Evolutionary conservation across 2,888 invertebrate genomes (phyloP).

Genomic region (Callimorpha dominula): DNA sequence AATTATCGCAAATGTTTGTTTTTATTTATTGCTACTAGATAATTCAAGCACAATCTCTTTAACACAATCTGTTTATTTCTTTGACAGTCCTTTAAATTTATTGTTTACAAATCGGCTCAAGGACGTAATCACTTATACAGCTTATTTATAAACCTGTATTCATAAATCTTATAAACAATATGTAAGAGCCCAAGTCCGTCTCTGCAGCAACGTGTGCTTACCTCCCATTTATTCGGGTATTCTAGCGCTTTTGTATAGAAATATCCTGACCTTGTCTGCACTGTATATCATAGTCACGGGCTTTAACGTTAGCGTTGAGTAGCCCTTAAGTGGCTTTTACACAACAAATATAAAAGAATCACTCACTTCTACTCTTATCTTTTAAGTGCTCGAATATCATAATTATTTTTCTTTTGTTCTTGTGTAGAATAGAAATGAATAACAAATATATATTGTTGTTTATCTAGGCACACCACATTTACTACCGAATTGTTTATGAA

Average conservation of each 20-base stretch:
- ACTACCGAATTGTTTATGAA: too few relatives aligned
- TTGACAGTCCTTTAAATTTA: too few relatives aligned
- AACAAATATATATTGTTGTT: too few relatives aligned
- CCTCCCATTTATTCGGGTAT: conserved; percentile 25
- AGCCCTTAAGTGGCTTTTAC: conserved; percentile 26
- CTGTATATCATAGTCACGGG: conserved; percentile 24
- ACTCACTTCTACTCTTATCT: neutral
- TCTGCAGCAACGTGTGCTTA: conserved; percentile 23
- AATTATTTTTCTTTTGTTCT: neutral
- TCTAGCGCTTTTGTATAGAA: conserved; percentile 10
- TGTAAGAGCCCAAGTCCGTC: neutral
- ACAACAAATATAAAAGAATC: conserved; percentile 4
- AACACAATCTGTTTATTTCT: too few relatives aligned
- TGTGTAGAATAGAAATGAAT: neutral
- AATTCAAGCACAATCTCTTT: too few relatives aligned
- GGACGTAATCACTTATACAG: too few relatives aligned
- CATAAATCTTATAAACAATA: too few relatives aligned
- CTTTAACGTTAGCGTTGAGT: conserved; percentile 25
- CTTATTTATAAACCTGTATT: too few relatives aligned
- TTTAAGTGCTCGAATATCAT: neutral
- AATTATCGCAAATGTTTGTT: too few relatives aligned
- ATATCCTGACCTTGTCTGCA: conserved; percentile 34
- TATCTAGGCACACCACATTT: too few relatives aligned
- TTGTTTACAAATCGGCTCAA: too few relatives aligned
- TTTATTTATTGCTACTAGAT: too few relatives aligned